Conservation (phyloP, 2,113 vertebrate genomes). For the Salvelinus fontinalis region DNA sequence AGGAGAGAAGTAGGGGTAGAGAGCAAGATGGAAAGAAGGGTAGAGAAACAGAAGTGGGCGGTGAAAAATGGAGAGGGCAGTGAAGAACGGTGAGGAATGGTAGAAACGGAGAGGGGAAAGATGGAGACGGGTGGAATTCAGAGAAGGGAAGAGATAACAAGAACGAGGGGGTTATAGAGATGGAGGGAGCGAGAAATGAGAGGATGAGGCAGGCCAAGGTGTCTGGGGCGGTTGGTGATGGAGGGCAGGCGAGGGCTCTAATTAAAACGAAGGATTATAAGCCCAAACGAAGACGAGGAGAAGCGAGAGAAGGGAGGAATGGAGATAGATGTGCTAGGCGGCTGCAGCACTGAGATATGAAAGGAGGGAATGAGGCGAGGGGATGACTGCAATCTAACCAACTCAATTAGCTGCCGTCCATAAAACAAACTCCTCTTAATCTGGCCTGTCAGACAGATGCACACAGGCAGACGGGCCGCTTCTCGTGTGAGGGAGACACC, state of each 20-base stretch:
- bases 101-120: neutral
- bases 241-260: constrained; percentile 52
- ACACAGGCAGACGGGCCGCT: constrained; percentile 50
- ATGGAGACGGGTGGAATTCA: neutral
- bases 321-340: constrained; percentile 56
- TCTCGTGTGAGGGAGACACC: constrained; percentile 26
- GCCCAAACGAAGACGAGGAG: constrained; percentile 36
- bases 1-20: constrained; percentile 11
- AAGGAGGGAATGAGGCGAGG: constrained; percentile 48
- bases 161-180: constrained; percentile 47
- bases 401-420: constrained; percentile 70
- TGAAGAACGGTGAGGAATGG: constrained; percentile 9
- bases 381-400: constrained; percentile 62
- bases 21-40: neutral
- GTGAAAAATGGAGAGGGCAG: constrained; percentile 28
- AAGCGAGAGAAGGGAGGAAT: constrained; percentile 30
- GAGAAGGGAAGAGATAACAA: constrained; percentile 35
- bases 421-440: constrained; percentile 76
- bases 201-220: constrained; percentile 41
- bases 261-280: constrained; percentile 65
- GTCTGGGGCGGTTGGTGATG: constrained; percentile 32
- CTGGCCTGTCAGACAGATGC: constrained; percentile 46
- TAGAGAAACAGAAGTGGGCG: neutral
- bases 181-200: constrained; percentile 41
- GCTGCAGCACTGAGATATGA: constrained; percentile 67